A percentile compares a stretch with the other conserved stretches of the same genome.
Conservation (phyloP, 2,888 invertebrate species). For the Drosophila cognata region DNA sequence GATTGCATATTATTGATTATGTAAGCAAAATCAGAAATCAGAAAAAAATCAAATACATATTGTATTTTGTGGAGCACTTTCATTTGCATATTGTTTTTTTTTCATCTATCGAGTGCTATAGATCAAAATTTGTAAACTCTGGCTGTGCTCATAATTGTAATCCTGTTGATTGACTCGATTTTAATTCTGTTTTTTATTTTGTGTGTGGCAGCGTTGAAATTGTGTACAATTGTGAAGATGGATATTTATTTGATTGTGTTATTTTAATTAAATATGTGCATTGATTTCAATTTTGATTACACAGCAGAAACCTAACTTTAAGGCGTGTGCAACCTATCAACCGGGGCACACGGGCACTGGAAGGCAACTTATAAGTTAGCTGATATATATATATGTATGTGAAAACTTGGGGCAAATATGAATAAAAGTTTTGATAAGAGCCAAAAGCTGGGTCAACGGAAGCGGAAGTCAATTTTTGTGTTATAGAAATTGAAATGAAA, state of each 20-base stretch:
- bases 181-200: not conserved
- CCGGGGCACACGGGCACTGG: not conserved
- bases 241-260: not conserved
- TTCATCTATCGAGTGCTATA: not conserved
- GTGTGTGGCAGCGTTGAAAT: not conserved
- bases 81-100: not conserved
- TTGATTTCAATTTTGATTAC: not conserved
- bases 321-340: not conserved
- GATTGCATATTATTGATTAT: not conserved
- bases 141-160: not conserved
- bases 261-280: not conserved
- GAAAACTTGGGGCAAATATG: conserved; percentile 21
- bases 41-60: not conserved
- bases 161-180: not conserved
- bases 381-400: not conserved
- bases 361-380: not conserved
- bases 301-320: not conserved
- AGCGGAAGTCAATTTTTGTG: conserved; percentile 67
- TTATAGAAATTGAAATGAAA: conserved; percentile 73
- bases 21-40: not conserved
- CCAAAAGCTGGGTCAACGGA: conserved; percentile 64
- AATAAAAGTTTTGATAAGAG: conserved; percentile 45
- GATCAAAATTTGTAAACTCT: not conserved
- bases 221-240: not conserved
- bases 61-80: not conserved